Base-by-base conservation (phyloP, 2,797 vertebrate genomes). In the Rhyacichthys aspro region DNA sequence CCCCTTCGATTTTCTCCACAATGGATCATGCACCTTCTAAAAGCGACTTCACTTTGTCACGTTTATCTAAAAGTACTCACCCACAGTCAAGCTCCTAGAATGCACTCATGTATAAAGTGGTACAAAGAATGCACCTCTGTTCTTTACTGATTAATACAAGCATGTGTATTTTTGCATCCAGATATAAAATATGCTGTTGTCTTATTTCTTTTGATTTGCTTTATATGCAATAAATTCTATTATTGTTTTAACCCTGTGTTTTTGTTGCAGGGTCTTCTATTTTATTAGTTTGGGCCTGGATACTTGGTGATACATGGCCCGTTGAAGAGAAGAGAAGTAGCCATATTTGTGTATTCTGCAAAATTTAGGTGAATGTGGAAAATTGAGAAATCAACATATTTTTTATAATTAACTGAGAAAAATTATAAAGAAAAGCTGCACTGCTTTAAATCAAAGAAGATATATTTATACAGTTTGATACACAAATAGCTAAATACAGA, bases 191-290 rank as follows among this genome's bases (percentile, higher is more conserved):
- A 80, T 66, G 53, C 63, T 81, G 62, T 47, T 79, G 70, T 78
- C 67, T 85, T 55, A 57, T 67, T 67, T 38, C 37, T 79, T 78
- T n/a, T 72, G 78, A 84, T 77, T 67, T 74, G 70, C 84, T 86
- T 86, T 82, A 43, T 87, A 76, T 76, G 73, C 76, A 91, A 90
- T 91, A 92, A 91, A 92, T 64, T 55, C 11, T 73, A 60, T 74
- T 79, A 61, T 78, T 84, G 68, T 75, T 19, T 58, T 63, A 67
- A 55, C n/a, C 47, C 32, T 28, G n/a, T n/a, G n/a, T n/a, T 15
- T 32, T 15, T 58, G 63, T 74, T 39, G 52, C 43, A 37, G 36
- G 37, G 50, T 39, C 18, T 36, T 57, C 43, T 67, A 38, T 62
- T 37, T 2, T 59, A n/a, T 56, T 16, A 12, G 45, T 49, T 47